phyloP scores from a whole-genome alignment of 2,797 vertebrate species.

The Lacerta viridis region DNA sequence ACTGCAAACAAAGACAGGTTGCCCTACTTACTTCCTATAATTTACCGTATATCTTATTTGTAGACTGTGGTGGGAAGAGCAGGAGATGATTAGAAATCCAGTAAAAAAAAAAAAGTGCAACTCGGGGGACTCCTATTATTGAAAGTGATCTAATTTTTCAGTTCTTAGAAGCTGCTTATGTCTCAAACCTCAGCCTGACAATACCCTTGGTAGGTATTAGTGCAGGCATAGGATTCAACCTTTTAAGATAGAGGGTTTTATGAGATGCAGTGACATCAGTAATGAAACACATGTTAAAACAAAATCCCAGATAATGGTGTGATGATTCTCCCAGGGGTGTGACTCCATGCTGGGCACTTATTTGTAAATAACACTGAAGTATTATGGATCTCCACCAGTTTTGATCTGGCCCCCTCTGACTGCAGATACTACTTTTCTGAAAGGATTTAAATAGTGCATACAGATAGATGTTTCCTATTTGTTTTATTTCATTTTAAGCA shows the following conservation, averaged over 20 bases:
- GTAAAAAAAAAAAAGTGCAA: neutral
- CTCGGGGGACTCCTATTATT: conserved; percentile 6
- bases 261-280: neutral
- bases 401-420: too few species aligned
- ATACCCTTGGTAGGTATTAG: neutral
- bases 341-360: neutral
- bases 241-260: neutral
- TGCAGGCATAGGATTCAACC: neutral
- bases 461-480: too few species aligned
- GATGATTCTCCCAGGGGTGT: neutral
- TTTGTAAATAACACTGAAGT: neutral
- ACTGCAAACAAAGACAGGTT: neutral
- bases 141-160: conserved; percentile 33
- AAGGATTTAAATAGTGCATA: too few species aligned
- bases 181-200: conserved; percentile 4
- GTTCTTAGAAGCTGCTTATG: neutral
- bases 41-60: conserved; percentile 34
- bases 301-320: neutral
- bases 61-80: neutral
- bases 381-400: neutral
- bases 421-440: too few species aligned
- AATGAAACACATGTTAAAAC: neutral
- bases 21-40: conserved; percentile 7
- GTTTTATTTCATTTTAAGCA: too few species aligned
- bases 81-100: conserved; percentile 47